Percentiles rank a stretch among this genome's conserved stretches.
phyloP scores from a whole-genome alignment of 2,113 vertebrate genomes.

The Pteropus alecto region DNA sequence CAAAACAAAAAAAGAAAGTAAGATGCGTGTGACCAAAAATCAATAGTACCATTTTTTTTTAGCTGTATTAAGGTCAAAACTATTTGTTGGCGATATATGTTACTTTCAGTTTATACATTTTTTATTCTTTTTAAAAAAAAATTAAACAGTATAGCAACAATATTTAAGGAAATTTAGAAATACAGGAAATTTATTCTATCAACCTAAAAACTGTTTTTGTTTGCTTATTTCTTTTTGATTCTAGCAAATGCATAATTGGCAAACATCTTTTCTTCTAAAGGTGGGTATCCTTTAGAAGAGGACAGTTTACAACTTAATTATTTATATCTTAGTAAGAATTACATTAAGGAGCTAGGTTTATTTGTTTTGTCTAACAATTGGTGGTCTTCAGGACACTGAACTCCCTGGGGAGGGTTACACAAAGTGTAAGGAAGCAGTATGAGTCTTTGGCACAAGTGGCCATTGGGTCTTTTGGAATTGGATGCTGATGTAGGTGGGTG shows the following conservation, averaged over 20 bases:
- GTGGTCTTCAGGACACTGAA: not conserved
- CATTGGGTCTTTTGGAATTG: not conserved
- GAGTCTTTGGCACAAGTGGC: not conserved
- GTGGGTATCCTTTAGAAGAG: not conserved
- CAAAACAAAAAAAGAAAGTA: not conserved
- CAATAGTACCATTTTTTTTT: not conserved
- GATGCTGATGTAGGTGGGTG: not conserved
- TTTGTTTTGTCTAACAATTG: not conserved
- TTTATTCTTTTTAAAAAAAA: not conserved
- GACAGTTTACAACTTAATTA: not conserved
- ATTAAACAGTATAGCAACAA: not conserved
- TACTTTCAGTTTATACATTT: not conserved
- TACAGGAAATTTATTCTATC: not conserved
- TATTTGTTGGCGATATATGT: not conserved
- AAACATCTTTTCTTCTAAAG: not conserved
- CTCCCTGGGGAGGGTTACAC: too few relatives aligned
- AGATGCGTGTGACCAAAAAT: not conserved
- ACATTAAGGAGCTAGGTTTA: not conserved
- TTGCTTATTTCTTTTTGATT: not conserved
- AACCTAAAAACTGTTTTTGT: not conserved
- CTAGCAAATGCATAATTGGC: not conserved
- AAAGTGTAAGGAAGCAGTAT: not conserved
- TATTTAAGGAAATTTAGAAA: not conserved
- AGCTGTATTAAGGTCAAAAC: not conserved
- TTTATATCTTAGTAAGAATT: not conserved